Percentiles rank a stretch among this genome's conserved stretches.
phyloP scores from a whole-genome alignment of 2,113 vertebrate genomes.

The Stegostoma tigrinum region DNA sequence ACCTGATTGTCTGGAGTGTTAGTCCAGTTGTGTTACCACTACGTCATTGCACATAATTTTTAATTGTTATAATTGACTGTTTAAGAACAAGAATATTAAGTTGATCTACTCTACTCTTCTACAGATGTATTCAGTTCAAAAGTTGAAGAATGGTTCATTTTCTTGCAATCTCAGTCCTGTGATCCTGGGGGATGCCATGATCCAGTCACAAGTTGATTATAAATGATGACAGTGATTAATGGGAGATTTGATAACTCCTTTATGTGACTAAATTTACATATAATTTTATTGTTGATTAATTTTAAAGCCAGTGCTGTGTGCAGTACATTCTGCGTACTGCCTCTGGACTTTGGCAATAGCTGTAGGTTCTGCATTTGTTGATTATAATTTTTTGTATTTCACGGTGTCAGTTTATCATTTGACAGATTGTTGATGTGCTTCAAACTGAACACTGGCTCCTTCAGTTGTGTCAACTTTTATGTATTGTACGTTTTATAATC shows the following conservation, averaged over 20 bases:
- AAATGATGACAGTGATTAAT: background rate
- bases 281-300: background rate
- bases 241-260: background rate
- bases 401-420: background rate
- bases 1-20: no score
- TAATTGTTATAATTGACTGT: no score
- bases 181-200: background rate
- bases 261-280: background rate
- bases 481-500: slow-evolving; percentile 38
- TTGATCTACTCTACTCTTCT: background rate
- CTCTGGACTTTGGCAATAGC: background rate
- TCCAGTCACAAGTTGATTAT: background rate
- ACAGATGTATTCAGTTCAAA: background rate
- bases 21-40: no score
- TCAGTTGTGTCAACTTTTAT: background rate
- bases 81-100: background rate
- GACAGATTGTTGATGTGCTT: background rate
- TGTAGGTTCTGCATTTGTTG: background rate
- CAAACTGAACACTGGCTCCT: background rate
- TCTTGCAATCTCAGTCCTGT: background rate
- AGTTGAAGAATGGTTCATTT: background rate
- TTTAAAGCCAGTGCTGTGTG: background rate
- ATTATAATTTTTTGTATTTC: background rate
- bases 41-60: no score
- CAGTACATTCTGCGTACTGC: background rate